Conservation (phyloP, 2,888 invertebrate genomes). For the Heliconius sara region DNA sequence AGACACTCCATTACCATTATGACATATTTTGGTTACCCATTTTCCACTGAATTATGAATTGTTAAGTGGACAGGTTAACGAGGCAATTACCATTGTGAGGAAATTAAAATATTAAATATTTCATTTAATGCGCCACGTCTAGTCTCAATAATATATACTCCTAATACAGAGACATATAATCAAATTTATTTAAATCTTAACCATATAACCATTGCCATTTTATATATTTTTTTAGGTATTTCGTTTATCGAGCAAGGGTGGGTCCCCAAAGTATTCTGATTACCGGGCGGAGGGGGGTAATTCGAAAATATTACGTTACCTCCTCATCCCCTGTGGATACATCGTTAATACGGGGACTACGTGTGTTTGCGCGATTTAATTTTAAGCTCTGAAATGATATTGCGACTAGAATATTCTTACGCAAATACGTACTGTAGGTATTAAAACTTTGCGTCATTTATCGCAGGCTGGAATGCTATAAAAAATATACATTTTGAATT, state of each 20-base stretch:
- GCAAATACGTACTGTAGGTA: neutral
- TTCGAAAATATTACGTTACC: conserved; percentile 57
- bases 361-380: conserved; percentile 31
- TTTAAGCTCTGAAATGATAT: conserved; percentile 22
- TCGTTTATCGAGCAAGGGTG: conserved; percentile 36
- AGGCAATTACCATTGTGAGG: too few species aligned
- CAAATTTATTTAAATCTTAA: neutral
- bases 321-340: conserved; percentile 42
- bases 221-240: conserved; percentile 42
- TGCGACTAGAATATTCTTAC: conserved; percentile 4
- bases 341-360: conserved; percentile 38
- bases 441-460: neutral
- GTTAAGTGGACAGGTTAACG: too few species aligned
- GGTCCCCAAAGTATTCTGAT: conserved; percentile 55
- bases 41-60: too few species aligned
- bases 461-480: too few species aligned
- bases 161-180: neutral
- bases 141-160: too few species aligned
- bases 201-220: conserved; percentile 14
- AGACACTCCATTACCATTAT: too few species aligned
- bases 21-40: too few species aligned
- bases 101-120: too few species aligned
- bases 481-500: too few species aligned
- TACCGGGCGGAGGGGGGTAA: conserved; percentile 53
- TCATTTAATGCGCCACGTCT: too few species aligned